A percentile compares a stretch with the other conserved stretches of the same genome.
Conservation (phyloP, 2,113 vertebrate species). For the Equus przewalskii region DNA sequence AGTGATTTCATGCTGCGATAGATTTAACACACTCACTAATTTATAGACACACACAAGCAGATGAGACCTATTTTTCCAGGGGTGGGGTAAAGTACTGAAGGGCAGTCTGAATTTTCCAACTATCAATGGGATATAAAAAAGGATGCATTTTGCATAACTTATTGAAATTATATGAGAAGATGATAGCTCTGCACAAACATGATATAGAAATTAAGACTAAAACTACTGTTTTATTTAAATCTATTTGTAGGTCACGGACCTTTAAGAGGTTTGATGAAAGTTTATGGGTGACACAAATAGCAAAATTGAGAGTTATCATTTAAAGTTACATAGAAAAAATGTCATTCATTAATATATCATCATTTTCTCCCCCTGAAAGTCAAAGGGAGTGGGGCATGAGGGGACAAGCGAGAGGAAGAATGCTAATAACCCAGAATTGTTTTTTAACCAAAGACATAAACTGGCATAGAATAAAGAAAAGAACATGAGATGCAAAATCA, state of each 20-base stretch:
- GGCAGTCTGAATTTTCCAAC: constrained; percentile 65
- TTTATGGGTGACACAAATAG: constrained; percentile 48
- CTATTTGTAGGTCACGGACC: constrained; percentile 46
- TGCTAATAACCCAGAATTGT: background rate
- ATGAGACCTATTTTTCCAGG: constrained; percentile 76
- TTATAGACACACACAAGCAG: constrained; percentile 82
- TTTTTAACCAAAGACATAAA: constrained; percentile 43
- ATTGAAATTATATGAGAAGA: constrained; percentile 48
- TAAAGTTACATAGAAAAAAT: constrained; percentile 53
- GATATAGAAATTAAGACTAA: constrained; percentile 64
- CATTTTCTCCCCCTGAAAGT: background rate
- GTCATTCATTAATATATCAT: background rate
- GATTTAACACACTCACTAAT: constrained; percentile 85
- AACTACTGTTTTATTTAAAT: constrained; percentile 63
- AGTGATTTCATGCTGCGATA: constrained; percentile 84
- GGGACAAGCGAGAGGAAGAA: background rate
- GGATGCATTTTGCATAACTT: constrained; percentile 25
- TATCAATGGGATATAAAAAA: constrained; percentile 12
- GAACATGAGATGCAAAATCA: background rate
- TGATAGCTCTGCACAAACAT: constrained; percentile 23
- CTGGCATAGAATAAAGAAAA: background rate
- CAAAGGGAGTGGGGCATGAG: background rate
- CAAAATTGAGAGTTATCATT: constrained; percentile 50
- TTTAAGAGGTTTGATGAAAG: constrained; percentile 67
- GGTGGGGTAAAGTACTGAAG: constrained; percentile 56